Base-by-base conservation (phyloP, 2,113 vertebrate species). In the Athene cunicularia region DNA sequence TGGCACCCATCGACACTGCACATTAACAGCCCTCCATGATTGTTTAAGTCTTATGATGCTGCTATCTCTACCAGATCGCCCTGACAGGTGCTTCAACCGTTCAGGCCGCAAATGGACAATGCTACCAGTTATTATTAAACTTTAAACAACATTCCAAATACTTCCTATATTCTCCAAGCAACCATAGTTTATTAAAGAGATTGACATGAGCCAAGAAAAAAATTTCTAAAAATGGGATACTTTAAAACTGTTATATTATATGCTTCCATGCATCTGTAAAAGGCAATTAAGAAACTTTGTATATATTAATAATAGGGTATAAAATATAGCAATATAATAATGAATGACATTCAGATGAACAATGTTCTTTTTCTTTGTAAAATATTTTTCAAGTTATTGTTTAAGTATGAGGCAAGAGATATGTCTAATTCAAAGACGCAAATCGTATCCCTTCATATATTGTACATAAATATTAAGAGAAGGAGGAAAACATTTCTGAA, bases 41-140 rank as follows among this genome's bases (percentile, higher is more conserved):
- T 96, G 93, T 96, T 95, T 91, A 94, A 97, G 97, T 98, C 95
- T 98, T 97, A 98, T 98, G 98, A 99, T 99, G 99, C 99, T 99
- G 99, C 99, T 99, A 99, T 98, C 98, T 99, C 97, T 94, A 96
- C 98, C 97, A 97, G 98, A 98, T 97, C 77, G 97, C 97, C 96
- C 97, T 97, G 97, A 97, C 86, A 97, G 96, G 96, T 97, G 95
- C 95, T 97, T 79, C 92, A 96, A 96, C 96, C 67, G 39, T 90
- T 95, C 97, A 97, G 97, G 97, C 96, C 8, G 50, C 92, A 98
- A 96, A 93, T 56, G 97, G 98, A 98, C 96, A 96, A 92, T 50
- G 88, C 91, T 97, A 97, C 95, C 97, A 96, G 96, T 96, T 98
- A 97, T 94, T 94, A 94, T 82, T 97, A 97, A 98, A 96, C 97